Base-by-base conservation (phyloP, 2,113 vertebrate genomes). In the Lasiurus borealis region DNA sequence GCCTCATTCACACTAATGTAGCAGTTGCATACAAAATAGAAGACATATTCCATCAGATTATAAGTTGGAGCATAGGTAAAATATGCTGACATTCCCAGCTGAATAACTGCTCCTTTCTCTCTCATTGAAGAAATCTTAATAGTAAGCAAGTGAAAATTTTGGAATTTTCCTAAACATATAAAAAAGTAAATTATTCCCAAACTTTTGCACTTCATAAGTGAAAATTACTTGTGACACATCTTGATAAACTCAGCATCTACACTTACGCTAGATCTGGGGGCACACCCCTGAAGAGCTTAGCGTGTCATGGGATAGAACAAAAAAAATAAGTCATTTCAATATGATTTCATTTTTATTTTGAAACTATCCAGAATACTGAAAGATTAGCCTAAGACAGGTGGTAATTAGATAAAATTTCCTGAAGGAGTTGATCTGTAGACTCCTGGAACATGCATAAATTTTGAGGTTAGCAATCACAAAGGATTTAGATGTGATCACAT, bases 321-420 rank as follows among this genome's bases (percentile, higher is more conserved):
- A 59, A 83, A 82, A 78, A 75, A 69, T 0, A 73, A 4, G 36
- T 34, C 25, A 80, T 71, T 96, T 83, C 50, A 83, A 78, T 69
- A 73, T 34, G 44, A 52, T 72, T 89, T 76, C 77, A 88, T 57
- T 90, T 83, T 77, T 29, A 93, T 78, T 83, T 48, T 82, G 40
- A 92, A 96, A 95, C n/a, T 8, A 87, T 71, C 36, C 36, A 78
- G 34, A 85, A 81, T 52, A 94, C 23, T 34, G 54, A 75, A 27
- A 85, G 40, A 94, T 66, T 36, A 88, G 15, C 19, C 14, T 71
- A 73, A 69, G 34, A 85, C 36, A 9, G 19, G 52, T 44, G 14
- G n/a, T 23, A 94, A 85, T 73, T 44, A 78, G 34, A n/a, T 68
- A 83, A 69, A 96, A 44, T 81, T 88, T 93, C 59, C 80, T 48